These are phyloP conservation scores for Periparus ater DNA, from an alignment of 2,797 vertebrate species.

Conservation along the genomic window DNA sequence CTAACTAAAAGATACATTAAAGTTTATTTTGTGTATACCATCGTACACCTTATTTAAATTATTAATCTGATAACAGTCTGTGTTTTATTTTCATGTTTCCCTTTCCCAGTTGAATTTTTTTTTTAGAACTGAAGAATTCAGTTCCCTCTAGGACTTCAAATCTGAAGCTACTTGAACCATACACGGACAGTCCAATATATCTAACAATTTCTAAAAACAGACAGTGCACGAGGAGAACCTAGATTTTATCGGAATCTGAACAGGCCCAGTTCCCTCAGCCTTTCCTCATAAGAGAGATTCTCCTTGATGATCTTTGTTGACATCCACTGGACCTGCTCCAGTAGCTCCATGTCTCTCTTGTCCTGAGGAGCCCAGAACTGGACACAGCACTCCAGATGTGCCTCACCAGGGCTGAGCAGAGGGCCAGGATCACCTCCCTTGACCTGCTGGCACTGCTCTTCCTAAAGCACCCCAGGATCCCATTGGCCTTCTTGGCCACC, in stretches of 20 bases:
- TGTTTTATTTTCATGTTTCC: neutral
- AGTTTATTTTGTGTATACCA: neutral
- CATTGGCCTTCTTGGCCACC: neutral
- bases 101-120: neutral
- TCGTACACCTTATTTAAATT: neutral
- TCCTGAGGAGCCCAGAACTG: neutral
- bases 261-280: neutral
- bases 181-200: neutral
- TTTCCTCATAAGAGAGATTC: neutral
- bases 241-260: neutral
- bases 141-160: neutral
- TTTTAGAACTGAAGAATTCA: neutral
- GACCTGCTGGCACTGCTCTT: neutral
- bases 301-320: neutral
- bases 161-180: neutral
- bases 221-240: neutral
- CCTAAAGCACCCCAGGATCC: neutral
- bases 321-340: fast-evolving
- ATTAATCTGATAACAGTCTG: neutral
- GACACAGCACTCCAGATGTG: neutral
- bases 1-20: neutral
- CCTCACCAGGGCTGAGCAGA: neutral
- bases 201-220: neutral
- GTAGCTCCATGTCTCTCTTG: fast-evolving
- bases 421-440: fast-evolving